phyloP scores from a whole-genome alignment of 37 sponge, comb jelly and placozoan species.

The Bolinopsis microptera region DNA sequence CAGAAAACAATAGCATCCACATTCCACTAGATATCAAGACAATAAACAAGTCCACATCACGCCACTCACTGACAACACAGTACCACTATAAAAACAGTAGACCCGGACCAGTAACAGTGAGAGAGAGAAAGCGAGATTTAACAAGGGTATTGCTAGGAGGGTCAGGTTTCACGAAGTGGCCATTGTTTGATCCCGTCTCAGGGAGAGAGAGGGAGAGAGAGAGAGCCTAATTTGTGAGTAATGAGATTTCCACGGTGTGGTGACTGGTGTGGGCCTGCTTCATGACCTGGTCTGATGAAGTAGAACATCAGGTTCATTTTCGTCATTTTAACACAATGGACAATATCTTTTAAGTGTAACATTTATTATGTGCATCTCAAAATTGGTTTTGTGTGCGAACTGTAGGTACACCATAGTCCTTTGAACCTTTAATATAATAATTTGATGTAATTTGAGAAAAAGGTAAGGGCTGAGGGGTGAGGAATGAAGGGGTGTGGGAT shows the following conservation, averaged over 20 bases:
- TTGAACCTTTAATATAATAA: too few relatives aligned
- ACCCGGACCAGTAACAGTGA: not conserved
- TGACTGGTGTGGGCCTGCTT: not conserved
- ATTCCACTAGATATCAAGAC: not conserved
- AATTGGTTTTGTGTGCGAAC: too few relatives aligned
- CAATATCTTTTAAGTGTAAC: too few relatives aligned
- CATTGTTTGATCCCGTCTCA: not conserved
- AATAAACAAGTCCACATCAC: not conserved
- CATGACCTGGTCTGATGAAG: not conserved
- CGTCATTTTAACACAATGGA: too few relatives aligned
- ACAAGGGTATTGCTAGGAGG: not conserved
- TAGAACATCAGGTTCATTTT: not conserved
- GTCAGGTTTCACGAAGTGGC: not conserved
- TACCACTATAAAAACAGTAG: not conserved
- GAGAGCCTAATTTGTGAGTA: not conserved
- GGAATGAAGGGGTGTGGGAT: too few relatives aligned
- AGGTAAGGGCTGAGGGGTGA: too few relatives aligned
- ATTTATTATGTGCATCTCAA: too few relatives aligned
- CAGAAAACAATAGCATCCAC: too few relatives aligned
- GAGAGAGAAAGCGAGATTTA: not conserved
- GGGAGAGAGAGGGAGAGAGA: too few relatives aligned
- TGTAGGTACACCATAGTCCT: too few relatives aligned
- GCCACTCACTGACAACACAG: not conserved
- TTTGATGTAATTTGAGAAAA: too few relatives aligned
- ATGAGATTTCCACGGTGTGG: not conserved